Base-by-base conservation (phyloP, 1,140 invertebrate genomes). In the Panagrolaimus sp. region DNA sequence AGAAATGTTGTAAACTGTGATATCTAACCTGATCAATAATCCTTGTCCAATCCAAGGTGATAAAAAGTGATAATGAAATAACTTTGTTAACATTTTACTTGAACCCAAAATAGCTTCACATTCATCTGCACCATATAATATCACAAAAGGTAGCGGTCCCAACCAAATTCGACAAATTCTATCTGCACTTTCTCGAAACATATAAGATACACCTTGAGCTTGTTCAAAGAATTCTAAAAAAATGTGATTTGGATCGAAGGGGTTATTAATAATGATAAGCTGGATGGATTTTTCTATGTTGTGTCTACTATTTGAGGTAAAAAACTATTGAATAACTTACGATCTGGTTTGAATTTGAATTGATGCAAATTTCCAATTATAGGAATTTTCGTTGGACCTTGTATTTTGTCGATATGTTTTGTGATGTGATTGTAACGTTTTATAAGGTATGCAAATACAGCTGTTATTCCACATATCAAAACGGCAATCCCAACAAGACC, bases 31-130 rank as follows among this genome's bases (percentile, higher is more conserved):
- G 27, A 92, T 92, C 1, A 93, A 86, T 4, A 94, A 84, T 64
- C 92, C 92, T 74, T 91, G 88, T 14, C 91, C 91, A 48, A 94
- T 87, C 92, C 90, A 92, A 9, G 88, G 87, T 71, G 88, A 86
- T n/a, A 92, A 82, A 74, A 89, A 89, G 47, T 87, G 81, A 78
- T 93, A 92, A 74, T 90, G 87, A 46, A 82, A 78, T 61, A 88
- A 87, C 83, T 96, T 96, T 68, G 91, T 89, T 27, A 95, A 88
- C 76, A 93, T 89, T 65, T 88, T 88, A 42, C 86, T 87, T 71
- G 88, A 90, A 67, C 86, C 88, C 31, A 92, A 84, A 57, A 93
- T 84, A 66, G 85, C 85, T 87, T 90, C 78, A 51, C 72, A 71
- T 62, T 88, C 85, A 47, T 87, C 85, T 0, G 89, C 72, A 20